Base-by-base conservation (phyloP, 2,113 vertebrate species). In the Jacana jacana region DNA sequence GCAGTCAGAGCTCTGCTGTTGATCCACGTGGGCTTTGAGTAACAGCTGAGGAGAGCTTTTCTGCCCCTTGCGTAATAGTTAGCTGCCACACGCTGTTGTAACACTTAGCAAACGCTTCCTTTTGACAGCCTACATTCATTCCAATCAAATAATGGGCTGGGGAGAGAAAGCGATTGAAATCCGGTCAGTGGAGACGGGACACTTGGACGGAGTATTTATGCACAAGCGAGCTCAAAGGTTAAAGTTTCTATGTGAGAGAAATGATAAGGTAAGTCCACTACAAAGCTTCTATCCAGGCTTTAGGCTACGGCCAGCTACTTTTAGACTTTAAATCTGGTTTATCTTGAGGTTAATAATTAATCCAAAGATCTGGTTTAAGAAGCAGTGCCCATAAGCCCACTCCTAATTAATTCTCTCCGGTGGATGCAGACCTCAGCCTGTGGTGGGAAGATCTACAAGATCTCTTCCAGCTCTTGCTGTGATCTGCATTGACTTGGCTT, bases 101-200 rank as follows among this genome's bases (percentile, higher is more conserved):
- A 98, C 96, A 79, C 94, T 95, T 97, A 16, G 97, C 96, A 96
- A 97, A 96, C 10, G 27, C 70, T 95, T 97, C 88, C 95, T 97
- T 98, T 98, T 97, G 95, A 97, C 98, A 99, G 99, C 99, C 97
- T 99, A 99, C 98, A 99, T 99, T 98, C 99, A 99, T 98, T 99
- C 99, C 98, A 99, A 99, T 98, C 99, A 99, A 98, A 99, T 99
- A 98, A 99, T 99, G 99, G 99, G 99, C 97, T 99, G 99, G 99
- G 99, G 99, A 98, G 99, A 99, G 98, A 99, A 99, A 99, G 99
- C 99, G 97, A 99, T 99, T 97, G 99, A 99, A 98, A 99, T 99
- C 98, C 99, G 99, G 88, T 99, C 99, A 93, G 99, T 99, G 99
- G 99, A 99, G 97, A 99, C 99, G 94, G 99, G 99, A 98, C 99